These are phyloP conservation scores for Neodiprion virginianus DNA, from an alignment of 1,140 invertebrate species.

Conservation along the genomic window DNA sequence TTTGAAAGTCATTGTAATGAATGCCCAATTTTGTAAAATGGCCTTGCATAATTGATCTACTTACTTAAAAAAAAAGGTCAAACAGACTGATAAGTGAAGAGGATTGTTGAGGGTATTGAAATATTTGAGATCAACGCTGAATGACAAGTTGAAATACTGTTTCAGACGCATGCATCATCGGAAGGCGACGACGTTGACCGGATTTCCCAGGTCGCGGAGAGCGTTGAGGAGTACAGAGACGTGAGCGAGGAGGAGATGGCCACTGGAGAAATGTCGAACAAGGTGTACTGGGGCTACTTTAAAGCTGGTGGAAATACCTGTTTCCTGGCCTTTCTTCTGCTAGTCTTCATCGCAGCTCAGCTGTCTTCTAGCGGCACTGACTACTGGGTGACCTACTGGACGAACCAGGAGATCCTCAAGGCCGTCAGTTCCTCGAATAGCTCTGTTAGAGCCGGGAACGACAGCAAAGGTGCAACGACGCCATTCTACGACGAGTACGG, in stretches of 20 bases:
- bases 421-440: slow-evolving; percentile 19
- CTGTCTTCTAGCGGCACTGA: slow-evolving; percentile 74
- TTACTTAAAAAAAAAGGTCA: neutral
- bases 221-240: slow-evolving; percentile 33
- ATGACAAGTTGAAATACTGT: neutral
- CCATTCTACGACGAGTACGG: slow-evolving; percentile 40
- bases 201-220: neutral
- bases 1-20: no score
- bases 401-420: slow-evolving; percentile 58
- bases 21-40: no score
- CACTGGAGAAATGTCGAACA: slow-evolving; percentile 64
- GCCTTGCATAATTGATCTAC: no score
- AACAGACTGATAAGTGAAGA: neutral
- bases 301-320: slow-evolving; percentile 68
- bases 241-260: slow-evolving; percentile 55
- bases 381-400: slow-evolving; percentile 84
- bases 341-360: slow-evolving; percentile 73
- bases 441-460: slow-evolving; percentile 15
- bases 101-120: neutral
- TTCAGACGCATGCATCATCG: neutral
- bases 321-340: slow-evolving; percentile 64
- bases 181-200: neutral
- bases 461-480: neutral
- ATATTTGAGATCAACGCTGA: neutral
- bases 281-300: slow-evolving; percentile 72